These are phyloP conservation scores for Atrina japonica DNA, from an alignment of 2,888 invertebrate species.

Conservation along the genomic window DNA sequence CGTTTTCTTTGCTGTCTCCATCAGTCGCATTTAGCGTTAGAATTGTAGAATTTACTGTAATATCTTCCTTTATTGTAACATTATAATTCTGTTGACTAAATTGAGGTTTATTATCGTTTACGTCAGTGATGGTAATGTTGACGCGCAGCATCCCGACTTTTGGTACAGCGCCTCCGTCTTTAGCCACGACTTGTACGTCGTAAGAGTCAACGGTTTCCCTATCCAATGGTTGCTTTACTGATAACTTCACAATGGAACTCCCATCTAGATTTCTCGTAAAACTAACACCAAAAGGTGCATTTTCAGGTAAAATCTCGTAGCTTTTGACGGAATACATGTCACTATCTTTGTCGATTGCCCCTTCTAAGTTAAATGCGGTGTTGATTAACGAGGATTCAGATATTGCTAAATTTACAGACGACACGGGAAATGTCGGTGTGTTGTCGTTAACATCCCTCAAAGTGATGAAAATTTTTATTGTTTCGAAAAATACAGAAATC, in stretches of 20 bases:
- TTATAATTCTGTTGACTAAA: conserved; percentile 64
- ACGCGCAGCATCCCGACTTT: conserved; percentile 60
- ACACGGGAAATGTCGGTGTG: conserved; percentile 65
- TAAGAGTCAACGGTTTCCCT: conserved; percentile 64
- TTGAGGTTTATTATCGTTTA: conserved; percentile 69
- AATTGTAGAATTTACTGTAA: conserved; percentile 59
- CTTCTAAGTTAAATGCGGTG: conserved; percentile 58
- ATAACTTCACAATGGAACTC: conserved; percentile 64
- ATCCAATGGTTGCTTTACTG: conserved; percentile 63
- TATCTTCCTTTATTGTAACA: conserved; percentile 65
- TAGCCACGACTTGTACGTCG: conserved; percentile 64
- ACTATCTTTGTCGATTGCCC: conserved; percentile 69
- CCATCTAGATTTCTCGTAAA: conserved; percentile 62
- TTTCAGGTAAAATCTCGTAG: conserved; percentile 62
- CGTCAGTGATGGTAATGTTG: conserved; percentile 64
- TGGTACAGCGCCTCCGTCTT: conserved; percentile 65
- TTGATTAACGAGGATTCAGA: conserved; percentile 64
- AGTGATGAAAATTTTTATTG: conserved; percentile 67
- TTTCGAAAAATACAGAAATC: conserved; percentile 67
- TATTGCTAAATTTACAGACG: conserved; percentile 56
- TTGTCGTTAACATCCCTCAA: conserved; percentile 77
- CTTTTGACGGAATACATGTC: conserved; percentile 62
- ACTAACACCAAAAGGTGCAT: conserved; percentile 62
- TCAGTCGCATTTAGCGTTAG: conserved; percentile 88
- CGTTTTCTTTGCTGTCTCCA: conserved; percentile 91